These are phyloP conservation scores for Bombus superbus DNA, from an alignment of 1,140 invertebrate species.

Conservation along the genomic window DNA sequence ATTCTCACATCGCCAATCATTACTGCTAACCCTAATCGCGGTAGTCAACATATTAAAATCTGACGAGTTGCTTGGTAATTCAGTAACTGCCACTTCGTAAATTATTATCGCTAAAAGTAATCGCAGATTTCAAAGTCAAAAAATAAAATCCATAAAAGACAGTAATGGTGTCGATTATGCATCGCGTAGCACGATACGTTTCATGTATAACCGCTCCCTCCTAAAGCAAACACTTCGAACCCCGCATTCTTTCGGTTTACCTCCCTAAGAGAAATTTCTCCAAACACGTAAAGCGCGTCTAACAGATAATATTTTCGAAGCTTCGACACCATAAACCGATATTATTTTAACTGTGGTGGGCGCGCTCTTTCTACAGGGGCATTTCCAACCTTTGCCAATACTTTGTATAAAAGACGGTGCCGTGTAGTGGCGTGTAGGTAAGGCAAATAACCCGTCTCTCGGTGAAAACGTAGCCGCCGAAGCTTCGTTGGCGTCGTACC, in stretches of 20 bases:
- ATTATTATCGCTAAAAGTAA: too few species aligned
- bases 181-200: background rate
- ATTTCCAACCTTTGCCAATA: conserved; percentile 42
- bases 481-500: conserved; percentile 33
- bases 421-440: background rate
- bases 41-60: too few species aligned
- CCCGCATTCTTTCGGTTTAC: background rate
- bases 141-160: too few species aligned
- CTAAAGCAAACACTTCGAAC: background rate
- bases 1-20: too few species aligned
- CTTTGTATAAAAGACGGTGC: conserved; percentile 22
- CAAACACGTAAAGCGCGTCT: background rate
- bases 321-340: background rate
- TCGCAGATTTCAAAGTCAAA: too few species aligned
- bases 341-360: conserved; percentile 18
- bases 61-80: too few species aligned
- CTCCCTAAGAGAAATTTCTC: background rate
- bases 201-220: background rate
- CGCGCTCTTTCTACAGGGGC: background rate
- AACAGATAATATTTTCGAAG: background rate
- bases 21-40: too few species aligned
- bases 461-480: conserved; percentile 17
- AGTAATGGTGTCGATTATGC: background rate
- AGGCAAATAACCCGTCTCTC: conserved; percentile 39
- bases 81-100: too few species aligned